Evolutionary conservation across 2,113 vertebrate genomes (phyloP), one percentile per base, ranked within the genome.

Genomic region (Pantherophis guttatus): DNA sequence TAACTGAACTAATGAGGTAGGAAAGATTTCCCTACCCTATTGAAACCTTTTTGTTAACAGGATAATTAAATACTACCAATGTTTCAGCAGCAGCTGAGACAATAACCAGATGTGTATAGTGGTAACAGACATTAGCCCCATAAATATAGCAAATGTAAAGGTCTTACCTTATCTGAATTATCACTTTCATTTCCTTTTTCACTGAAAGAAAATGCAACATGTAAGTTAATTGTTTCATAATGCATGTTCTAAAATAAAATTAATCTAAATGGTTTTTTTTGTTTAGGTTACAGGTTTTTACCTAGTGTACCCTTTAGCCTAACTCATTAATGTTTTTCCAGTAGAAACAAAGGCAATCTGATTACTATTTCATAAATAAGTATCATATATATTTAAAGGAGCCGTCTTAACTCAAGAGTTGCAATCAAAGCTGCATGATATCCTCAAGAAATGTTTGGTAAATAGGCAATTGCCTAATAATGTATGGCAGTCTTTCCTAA

Each of bases 91-190:
- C 39, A 48, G 8, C 87, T 88, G 29, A 88, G 13, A 54, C 55
- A 58, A 2, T 23, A 58, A 58, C 33, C 57, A 91, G n/a, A 52
- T 44, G 70, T 17, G 19, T 58, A 29, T 58, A 29, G 48, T 29
- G 29, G 4, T 44, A 50, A 26, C 12, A 86, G 44, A 52, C 9
- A 92, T n/a, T 13, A 52, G 23, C 52, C 70, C 48, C 75, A 39
- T 52, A 24, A 15, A 53, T 62, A 52, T 26, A 39, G 65, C 5
- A 33, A 33, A 86, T 94, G 23, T 93, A 96, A 93, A 95, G 92
- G 52, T 5, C 97, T 97, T 94, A 98, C 98, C 95, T 97, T 96
- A 95, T 97, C 96, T 85, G 96, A 96, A 93, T 97, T 95, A 59
- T 75, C 89, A 92, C 95, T 94, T 95, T 97, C 93, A 95, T 93